Base-by-base conservation (phyloP, 92 coral and sea anemone genomes). In the Montipora capitata region DNA sequence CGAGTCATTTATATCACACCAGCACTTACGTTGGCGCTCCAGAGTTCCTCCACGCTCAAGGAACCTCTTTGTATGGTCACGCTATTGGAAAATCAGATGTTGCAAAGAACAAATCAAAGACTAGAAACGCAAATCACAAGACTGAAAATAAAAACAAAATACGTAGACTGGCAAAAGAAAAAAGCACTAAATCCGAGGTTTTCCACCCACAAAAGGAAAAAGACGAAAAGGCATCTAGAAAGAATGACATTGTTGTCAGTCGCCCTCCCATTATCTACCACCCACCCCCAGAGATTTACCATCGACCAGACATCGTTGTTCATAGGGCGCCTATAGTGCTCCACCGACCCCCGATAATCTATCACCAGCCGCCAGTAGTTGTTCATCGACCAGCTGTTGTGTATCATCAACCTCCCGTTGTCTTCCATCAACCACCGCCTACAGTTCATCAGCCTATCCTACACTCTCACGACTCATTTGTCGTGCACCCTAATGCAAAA, bases 331-430 rank as follows among this genome's bases (percentile, higher is more conserved):
- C 99, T 4, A 98, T 98, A 74, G 98, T 98, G 40, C 96, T 98
- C 79, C 99, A 98, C 66, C 93, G 99, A 51, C 96, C 99, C 64
- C 99, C 99, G 17, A 93, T 98, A 43, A 94, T 98, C 78, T 98
- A 98, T 71, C 99, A 98, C 61, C 99, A 98, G 75, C 95, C 99
- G 27, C 99, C 99, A 12, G 99, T 98, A 13, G 95, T 98, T 41
- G 99, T 98, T 2, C 99, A 98, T 77, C 90, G 99, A 72, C 99
- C 99, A 7, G 99, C 99, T 40, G 99, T 98, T 14, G 99, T 98
- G 27, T 98, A 98, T 70, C 99, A 98, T 85, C 99, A 98, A 52
- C 99, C 99, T 7, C 93, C 98, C 4, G 89, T 98, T 40, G 88
- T 98, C 40, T 98, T 98, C 83, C 99, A 98, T 79, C 99, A 98